Evolutionary conservation across 2,797 vertebrate genomes (phyloP).

Genomic region (Sebastes trivittatus): DNA sequence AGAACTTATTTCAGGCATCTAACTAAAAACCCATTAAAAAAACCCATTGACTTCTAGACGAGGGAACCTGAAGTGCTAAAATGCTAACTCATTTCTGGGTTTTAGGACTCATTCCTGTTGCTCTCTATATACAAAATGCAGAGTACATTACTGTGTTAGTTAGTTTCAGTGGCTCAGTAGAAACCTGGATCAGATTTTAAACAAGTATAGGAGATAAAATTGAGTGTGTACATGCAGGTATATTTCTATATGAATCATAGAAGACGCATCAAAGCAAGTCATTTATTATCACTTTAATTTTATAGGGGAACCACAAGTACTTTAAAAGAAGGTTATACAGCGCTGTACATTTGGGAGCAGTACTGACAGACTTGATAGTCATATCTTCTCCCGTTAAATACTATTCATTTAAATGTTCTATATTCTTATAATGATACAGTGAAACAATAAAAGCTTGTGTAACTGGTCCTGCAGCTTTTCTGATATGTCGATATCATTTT

Average conservation of each 20-base stretch:
- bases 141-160: background rate
- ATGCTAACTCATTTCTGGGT: too few relatives aligned
- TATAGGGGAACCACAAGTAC: conserved; percentile 79
- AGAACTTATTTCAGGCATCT: too few relatives aligned
- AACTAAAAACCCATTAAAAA: too few relatives aligned
- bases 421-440: conserved; percentile 85
- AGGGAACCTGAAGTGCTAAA: too few relatives aligned
- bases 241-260: conserved; percentile 1
- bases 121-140: background rate
- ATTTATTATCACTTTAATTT: conserved; percentile 75
- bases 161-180: background rate
- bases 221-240: background rate
- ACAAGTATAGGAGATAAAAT: background rate
- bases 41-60: too few relatives aligned
- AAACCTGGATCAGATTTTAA: background rate
- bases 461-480: conserved; percentile 89
- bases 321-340: conserved; percentile 84
- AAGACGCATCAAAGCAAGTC: conserved; percentile 38
- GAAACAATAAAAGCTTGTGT: conserved; percentile 88
- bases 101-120: too few relatives aligned
- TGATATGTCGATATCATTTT: conserved; percentile 78
- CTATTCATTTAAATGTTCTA: conserved; percentile 86
- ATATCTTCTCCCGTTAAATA: conserved; percentile 88
- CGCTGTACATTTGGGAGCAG: conserved; percentile 79
- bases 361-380: conserved; percentile 88